Evolutionary conservation across 2,888 invertebrate species (phyloP).

Genomic region (Drosophila pseudotakahashii): DNA sequence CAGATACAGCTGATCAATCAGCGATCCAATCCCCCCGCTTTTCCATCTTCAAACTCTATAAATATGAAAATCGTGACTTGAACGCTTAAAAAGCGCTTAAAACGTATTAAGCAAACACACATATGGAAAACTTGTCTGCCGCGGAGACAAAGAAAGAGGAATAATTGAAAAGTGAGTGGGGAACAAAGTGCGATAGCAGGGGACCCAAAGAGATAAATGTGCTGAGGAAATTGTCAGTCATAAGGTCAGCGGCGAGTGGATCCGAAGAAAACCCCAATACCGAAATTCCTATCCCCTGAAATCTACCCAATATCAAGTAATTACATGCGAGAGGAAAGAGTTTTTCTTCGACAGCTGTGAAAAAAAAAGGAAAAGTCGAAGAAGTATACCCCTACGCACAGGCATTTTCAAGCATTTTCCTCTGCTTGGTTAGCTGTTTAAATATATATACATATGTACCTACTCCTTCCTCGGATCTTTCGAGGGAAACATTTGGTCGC

Average conservation of each 20-base stretch:
- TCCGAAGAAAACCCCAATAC: constrained; percentile 30
- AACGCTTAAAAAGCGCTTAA: constrained; percentile 80
- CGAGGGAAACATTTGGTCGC: constrained; percentile 19
- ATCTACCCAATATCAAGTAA: constrained; percentile 49
- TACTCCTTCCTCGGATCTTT: not conserved
- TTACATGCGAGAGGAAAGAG: constrained; percentile 53
- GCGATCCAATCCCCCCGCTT: constrained; percentile 30
- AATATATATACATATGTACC: constrained; percentile 43
- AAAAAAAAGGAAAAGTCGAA: constrained; percentile 36
- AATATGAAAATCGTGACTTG: constrained; percentile 82
- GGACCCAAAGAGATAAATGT: constrained; percentile 53
- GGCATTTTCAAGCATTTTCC: constrained; percentile 47
- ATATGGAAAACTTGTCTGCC: constrained; percentile 72
- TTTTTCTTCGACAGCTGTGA: constrained; percentile 67
- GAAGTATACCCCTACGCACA: constrained; percentile 69
- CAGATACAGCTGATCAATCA: constrained; percentile 71
- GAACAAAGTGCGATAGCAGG: constrained; percentile 9
- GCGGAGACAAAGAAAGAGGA: constrained; percentile 45
- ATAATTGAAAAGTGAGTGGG: constrained; percentile 72
- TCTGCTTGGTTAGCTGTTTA: constrained; percentile 71
- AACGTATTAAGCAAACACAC: constrained; percentile 74
- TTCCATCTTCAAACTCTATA: constrained; percentile 44
- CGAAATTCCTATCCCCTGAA: constrained; percentile 43
- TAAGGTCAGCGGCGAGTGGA: constrained; percentile 66
- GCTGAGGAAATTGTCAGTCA: constrained; percentile 76